A percentile compares a stretch with the other conserved stretches of the same genome.
Evolutionary conservation across 2,888 invertebrate genomes (phyloP).

Genomic region (Harmothoe impar): DNA sequence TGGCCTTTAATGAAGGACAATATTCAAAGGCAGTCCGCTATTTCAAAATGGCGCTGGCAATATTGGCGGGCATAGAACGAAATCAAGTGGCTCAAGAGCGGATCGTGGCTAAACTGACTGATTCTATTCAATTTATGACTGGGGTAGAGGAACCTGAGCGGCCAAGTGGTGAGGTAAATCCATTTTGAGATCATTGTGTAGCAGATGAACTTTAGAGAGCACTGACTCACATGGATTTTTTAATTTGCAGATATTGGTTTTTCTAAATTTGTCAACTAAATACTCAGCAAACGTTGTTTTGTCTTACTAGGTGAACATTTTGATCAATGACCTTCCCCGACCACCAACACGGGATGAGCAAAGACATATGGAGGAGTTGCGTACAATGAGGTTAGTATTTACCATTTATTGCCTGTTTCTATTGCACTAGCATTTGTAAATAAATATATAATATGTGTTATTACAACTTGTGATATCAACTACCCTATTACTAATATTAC

Average conservation of each 20-base stretch:
- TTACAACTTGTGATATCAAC: too few relatives aligned
- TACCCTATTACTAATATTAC: too few relatives aligned
- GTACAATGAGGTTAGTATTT: background rate
- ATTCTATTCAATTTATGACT: constrained; percentile 20
- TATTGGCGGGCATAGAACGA: constrained; percentile 9
- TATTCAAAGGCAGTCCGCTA: constrained; percentile 66
- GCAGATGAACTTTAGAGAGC: background rate
- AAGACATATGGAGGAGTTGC: constrained; percentile 34
- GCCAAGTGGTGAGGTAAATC: constrained; percentile 16
- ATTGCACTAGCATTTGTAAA: too few relatives aligned
- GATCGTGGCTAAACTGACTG: constrained; percentile 68
- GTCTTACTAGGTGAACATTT: constrained; percentile 36
- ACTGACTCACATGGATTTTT: background rate
- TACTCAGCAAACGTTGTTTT: background rate
- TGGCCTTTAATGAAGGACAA: constrained; percentile 68
- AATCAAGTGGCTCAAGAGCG: constrained; percentile 67
- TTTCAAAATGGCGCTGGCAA: constrained; percentile 66
- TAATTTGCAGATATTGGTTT: too few relatives aligned
- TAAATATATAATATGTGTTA: too few relatives aligned
- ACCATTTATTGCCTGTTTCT: background rate
- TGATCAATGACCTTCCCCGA: constrained; percentile 55
- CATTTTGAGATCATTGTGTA: background rate
- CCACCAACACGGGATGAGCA: constrained; percentile 55
- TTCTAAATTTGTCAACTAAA: too few relatives aligned
- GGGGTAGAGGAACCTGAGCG: constrained; percentile 50